phyloP scores from a whole-genome alignment of 1,140 invertebrate species.

The Paralvinella palmiformis region DNA sequence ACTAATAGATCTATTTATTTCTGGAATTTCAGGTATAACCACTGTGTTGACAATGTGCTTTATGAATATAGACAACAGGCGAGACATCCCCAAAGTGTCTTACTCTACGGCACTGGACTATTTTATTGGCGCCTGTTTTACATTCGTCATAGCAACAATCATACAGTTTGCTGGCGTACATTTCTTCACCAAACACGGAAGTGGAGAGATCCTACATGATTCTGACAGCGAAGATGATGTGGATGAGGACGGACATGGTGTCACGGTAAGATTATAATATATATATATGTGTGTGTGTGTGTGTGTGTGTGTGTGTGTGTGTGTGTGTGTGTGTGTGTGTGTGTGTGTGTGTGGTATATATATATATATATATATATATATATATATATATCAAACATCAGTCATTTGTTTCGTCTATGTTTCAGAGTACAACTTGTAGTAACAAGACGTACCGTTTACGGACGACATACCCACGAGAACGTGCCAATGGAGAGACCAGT shows the following conservation, averaged over 20 bases:
- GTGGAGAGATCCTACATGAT: slow-evolving; percentile 59
- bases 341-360: no score
- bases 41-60: slow-evolving; percentile 85
- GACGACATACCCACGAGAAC: neutral
- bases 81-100: slow-evolving; percentile 77
- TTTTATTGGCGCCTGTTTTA: slow-evolving; percentile 79
- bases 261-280: neutral
- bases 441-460: neutral
- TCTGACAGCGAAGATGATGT: neutral
- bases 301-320: neutral
- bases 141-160: slow-evolving; percentile 81
- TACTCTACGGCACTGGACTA: slow-evolving; percentile 82
- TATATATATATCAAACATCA: no score
- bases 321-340: neutral
- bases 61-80: slow-evolving; percentile 73
- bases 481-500: neutral
- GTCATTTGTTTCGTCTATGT: neutral
- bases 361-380: no score
- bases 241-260: neutral
- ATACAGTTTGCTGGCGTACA: slow-evolving; percentile 79
- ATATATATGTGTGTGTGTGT: neutral
- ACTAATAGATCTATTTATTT: no score
- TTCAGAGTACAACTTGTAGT: neutral
- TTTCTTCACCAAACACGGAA: slow-evolving; percentile 83
- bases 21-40: slow-evolving; percentile 76